Evolutionary conservation across 2,888 invertebrate species (phyloP).

Genomic region (Drosophila parthenogenetica): DNA sequence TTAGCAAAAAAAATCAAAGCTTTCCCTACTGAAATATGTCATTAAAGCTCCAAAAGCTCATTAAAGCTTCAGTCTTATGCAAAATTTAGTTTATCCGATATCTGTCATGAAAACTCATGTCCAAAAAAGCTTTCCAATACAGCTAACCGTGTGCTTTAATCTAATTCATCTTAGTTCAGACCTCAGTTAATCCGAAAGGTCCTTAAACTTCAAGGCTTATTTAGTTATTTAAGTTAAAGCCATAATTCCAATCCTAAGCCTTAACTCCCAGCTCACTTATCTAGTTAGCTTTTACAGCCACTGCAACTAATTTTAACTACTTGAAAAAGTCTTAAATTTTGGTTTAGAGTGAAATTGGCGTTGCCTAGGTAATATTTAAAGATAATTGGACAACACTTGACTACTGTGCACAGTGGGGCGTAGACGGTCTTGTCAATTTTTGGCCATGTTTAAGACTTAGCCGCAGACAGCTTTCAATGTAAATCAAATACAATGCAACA

Average conservation of each 20-base stretch:
- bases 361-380: constrained; percentile 11
- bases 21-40: no score
- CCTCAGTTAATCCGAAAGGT: not conserved
- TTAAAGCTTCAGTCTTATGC: not conserved
- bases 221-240: not conserved
- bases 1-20: no score
- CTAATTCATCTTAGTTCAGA: not conserved
- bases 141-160: not conserved
- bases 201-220: not conserved
- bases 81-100: no score
- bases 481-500: constrained; percentile 40
- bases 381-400: constrained; percentile 31
- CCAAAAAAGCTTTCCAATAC: no score
- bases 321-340: not conserved
- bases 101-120: no score
- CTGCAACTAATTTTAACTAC: no score
- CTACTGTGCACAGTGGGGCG: constrained; percentile 20
- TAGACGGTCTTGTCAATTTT: constrained; percentile 14
- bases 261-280: not conserved
- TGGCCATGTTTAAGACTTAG: constrained; percentile 15
- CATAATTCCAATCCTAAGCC: not conserved
- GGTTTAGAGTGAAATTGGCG: not conserved
- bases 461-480: constrained; percentile 31
- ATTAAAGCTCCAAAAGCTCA: not conserved
- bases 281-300: not conserved